These are phyloP conservation scores for Muscina levida DNA, from an alignment of 2,888 invertebrate species.

Conservation along the genomic window DNA sequence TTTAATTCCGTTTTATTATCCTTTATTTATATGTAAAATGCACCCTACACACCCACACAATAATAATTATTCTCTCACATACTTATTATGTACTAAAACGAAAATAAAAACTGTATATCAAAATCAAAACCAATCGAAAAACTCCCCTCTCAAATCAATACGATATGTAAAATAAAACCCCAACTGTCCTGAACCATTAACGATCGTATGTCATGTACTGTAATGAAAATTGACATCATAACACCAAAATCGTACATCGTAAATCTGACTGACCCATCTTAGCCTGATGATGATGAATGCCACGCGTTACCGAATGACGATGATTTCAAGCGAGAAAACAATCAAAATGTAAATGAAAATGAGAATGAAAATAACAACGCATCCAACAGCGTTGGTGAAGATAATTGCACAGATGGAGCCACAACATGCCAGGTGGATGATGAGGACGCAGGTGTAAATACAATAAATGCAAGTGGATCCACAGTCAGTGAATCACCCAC, in stretches of 20 bases:
- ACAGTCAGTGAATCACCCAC: not conserved
- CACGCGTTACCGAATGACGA: not conserved
- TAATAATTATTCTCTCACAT: slow-evolving; percentile 37
- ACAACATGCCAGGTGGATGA: slow-evolving; percentile 38
- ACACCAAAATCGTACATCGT: not conserved
- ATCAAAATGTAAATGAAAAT: slow-evolving; percentile 2
- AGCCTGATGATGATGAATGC: not conserved
- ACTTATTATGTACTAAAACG: not conserved
- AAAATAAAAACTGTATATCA: slow-evolving; percentile 10
- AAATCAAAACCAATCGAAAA: slow-evolving; percentile 12
- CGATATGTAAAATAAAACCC: not conserved
- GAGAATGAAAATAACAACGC: not conserved
- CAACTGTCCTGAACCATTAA: slow-evolving; percentile 9
- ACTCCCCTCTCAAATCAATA: slow-evolving; percentile 15
- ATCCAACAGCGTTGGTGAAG: slow-evolving; percentile 14
- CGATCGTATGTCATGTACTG: not conserved
- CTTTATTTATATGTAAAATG: slow-evolving; percentile 49
- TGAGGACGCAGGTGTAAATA: slow-evolving; percentile 49
- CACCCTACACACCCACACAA: slow-evolving; percentile 55
- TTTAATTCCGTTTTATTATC: not conserved
- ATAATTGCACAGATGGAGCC: slow-evolving; percentile 39
- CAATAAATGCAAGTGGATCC: slow-evolving; percentile 27
- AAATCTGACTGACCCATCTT: not conserved
- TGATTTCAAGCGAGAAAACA: not conserved
- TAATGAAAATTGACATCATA: not conserved